Evolutionary conservation across 2,888 invertebrate species (phyloP).

Genomic region (Dorcus parallelipipedus): DNA sequence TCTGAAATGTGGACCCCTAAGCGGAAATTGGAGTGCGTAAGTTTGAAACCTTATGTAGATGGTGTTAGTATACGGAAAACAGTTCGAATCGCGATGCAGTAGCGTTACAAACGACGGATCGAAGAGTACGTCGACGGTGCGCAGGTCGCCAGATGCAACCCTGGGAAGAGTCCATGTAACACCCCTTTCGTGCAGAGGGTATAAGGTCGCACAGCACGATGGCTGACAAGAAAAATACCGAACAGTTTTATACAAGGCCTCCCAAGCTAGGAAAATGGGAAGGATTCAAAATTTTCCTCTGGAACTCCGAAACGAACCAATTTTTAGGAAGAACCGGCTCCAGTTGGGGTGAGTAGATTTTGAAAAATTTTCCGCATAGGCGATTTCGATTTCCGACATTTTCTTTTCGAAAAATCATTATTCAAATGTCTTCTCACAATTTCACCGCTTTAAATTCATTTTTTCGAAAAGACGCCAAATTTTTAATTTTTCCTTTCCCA

Average conservation of each 20-base stretch:
- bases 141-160: constrained; percentile 36
- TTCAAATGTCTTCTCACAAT: no score
- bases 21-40: no score
- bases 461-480: no score
- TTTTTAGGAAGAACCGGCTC: constrained; percentile 87
- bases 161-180: constrained; percentile 32
- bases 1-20: no score
- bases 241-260: constrained; percentile 77
- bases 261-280: constrained; percentile 83
- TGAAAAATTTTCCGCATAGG: background rate
- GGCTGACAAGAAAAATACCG: constrained; percentile 77
- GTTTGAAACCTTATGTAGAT: no score
- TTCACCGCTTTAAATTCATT: no score
- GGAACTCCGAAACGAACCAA: constrained; percentile 89
- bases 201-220: constrained; percentile 30
- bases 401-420: background rate
- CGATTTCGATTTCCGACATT: constrained; percentile 7
- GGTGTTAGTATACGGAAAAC: no score
- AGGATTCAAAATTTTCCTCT: constrained; percentile 79
- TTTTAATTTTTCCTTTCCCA: background rate
- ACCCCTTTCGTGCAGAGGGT: constrained; percentile 37
- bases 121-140: constrained; percentile 34
- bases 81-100: constrained; percentile 14
- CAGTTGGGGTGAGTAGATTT: constrained; percentile 85
- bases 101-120: constrained; percentile 29